phyloP scores from a whole-genome alignment of 2,797 vertebrate species.

The Hydrolagus colliei region DNA sequence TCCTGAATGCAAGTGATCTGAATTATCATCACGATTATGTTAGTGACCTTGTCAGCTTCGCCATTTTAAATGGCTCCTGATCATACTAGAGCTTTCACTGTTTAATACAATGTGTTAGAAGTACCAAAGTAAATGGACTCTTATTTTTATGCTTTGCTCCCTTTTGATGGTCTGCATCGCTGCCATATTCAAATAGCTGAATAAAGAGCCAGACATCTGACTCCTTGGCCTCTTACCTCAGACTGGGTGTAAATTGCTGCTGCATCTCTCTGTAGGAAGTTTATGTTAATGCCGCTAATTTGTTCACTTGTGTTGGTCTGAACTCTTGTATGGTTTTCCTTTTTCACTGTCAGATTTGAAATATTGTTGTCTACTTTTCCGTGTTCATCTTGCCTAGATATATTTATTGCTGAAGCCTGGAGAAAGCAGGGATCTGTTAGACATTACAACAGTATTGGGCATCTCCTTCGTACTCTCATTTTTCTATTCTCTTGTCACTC shows the following conservation, averaged over 20 bases:
- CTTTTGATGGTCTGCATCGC: background rate
- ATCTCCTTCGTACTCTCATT: background rate
- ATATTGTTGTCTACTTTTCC: conserved; percentile 41
- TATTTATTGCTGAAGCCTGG: conserved; percentile 66
- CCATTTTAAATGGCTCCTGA: no score
- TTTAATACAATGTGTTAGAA: no score
- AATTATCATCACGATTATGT: no score
- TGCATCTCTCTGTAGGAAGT: conserved; percentile 55
- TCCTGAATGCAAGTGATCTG: no score
- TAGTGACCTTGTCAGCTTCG: no score
- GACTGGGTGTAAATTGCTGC: conserved; percentile 60
- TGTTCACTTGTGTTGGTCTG: conserved; percentile 47
- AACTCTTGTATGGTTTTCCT: conserved; percentile 44
- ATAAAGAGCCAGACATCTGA: background rate
- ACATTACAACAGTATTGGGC: background rate
- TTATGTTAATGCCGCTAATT: conserved; percentile 47
- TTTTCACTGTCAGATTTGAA: conserved; percentile 39
- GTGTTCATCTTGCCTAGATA: conserved; percentile 48
- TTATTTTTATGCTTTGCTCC: background rate
- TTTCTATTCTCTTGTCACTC: background rate
- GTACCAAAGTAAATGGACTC: no score
- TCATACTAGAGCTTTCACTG: no score
- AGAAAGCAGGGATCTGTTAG: background rate
- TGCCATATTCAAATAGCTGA: conserved; percentile 2
- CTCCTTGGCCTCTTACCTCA: conserved; percentile 53